A percentile compares a stretch with the other conserved stretches of the same genome.
These are phyloP conservation scores for Sardina pilchardus DNA, from an alignment of 2,113 vertebrate genomes.

Conservation along the genomic window DNA sequence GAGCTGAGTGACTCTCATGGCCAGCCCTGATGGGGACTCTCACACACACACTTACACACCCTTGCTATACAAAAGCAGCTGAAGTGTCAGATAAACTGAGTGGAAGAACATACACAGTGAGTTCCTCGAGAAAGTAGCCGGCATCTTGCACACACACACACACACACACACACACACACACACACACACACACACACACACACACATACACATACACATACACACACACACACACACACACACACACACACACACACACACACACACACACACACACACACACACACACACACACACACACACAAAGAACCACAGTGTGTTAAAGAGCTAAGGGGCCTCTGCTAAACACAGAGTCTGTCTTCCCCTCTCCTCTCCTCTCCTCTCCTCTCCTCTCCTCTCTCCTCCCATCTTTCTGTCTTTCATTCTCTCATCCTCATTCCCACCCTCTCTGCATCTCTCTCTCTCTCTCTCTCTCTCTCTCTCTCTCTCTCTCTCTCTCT, in stretches of 20 bases:
- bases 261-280: neutral
- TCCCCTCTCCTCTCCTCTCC: constrained; percentile 26
- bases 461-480: neutral
- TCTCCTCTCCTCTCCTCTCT: neutral
- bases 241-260: constrained; percentile 68
- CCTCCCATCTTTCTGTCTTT: neutral
- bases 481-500: neutral
- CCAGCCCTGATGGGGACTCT: constrained; percentile 84
- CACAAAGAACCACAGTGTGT: constrained; percentile 89
- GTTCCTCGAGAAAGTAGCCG: neutral
- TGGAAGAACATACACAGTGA: constrained; percentile 59
- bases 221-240: neutral
- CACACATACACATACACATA: neutral
- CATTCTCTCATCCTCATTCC: constrained; percentile 8
- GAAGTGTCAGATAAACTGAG: constrained; percentile 93
- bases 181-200: neutral
- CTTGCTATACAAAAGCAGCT: constrained; percentile 87
- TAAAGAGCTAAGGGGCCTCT: constrained; percentile 72
- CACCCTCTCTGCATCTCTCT: neutral
- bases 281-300: constrained; percentile 50
- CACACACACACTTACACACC: constrained; percentile 50
- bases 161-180: neutral
- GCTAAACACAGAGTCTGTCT: constrained; percentile 69
- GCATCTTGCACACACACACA: neutral
- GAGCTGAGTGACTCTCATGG: constrained; percentile 90